These are phyloP conservation scores for Equus przewalskii DNA, from an alignment of 2,113 vertebrate species.

Conservation along the genomic window DNA sequence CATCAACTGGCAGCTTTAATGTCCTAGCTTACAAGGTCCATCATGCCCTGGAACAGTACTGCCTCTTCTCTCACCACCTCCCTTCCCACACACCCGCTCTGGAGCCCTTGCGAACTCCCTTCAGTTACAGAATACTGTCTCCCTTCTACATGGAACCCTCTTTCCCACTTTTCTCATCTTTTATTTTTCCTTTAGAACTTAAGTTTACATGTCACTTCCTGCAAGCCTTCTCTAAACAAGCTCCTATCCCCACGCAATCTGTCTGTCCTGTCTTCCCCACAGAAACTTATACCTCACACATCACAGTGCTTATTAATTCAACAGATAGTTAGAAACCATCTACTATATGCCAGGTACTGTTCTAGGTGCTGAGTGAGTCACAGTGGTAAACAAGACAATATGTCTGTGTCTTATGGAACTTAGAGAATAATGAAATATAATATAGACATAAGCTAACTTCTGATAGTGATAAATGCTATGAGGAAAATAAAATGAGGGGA, in stretches of 20 bases:
- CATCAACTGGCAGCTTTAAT: conserved; percentile 39
- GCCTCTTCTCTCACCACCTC: neutral
- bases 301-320: neutral
- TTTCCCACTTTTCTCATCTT: neutral
- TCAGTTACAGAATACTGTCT: neutral
- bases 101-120: neutral
- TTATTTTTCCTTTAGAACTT: conserved; percentile 42
- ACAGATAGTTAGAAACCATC: conserved; percentile 14
- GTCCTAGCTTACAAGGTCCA: neutral
- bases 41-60: neutral
- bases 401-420: neutral
- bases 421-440: neutral
- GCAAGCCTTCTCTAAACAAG: neutral
- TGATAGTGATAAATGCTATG: conserved; percentile 14
- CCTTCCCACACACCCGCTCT: neutral
- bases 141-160: neutral
- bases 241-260: conserved; percentile 16
- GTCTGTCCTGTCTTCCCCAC: neutral
- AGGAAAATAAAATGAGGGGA: neutral
- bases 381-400: neutral
- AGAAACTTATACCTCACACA: neutral
- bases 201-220: neutral
- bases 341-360: neutral
- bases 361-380: neutral
- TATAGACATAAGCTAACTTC: neutral